Evolutionary conservation across 2,888 invertebrate genomes (phyloP).

Genomic region (Cecidostiba fungosa): DNA sequence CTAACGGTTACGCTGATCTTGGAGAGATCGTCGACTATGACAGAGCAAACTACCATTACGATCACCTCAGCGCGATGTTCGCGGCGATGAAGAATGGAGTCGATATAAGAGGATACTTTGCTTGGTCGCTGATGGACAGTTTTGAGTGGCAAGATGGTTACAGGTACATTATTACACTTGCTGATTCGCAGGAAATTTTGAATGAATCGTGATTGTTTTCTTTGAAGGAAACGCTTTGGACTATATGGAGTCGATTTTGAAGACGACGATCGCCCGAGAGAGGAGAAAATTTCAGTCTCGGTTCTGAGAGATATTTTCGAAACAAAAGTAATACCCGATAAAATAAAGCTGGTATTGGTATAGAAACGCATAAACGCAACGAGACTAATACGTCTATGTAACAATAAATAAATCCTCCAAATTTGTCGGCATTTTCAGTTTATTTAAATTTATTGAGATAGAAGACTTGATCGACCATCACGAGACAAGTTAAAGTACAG

Average conservation of each 20-base stretch:
- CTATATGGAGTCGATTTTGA: constrained; percentile 86
- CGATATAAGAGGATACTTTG: constrained; percentile 83
- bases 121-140: constrained; percentile 89
- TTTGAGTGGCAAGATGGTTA: constrained; percentile 91
- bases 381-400: neutral
- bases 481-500: too few relatives aligned
- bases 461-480: too few relatives aligned
- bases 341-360: neutral
- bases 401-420: neutral
- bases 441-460: constrained; percentile 67
- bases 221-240: constrained; percentile 82
- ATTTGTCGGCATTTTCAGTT: constrained; percentile 62
- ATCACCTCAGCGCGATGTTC: constrained; percentile 70
- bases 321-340: constrained; percentile 69
- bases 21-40: constrained; percentile 81
- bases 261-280: constrained; percentile 82
- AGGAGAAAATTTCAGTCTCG: constrained; percentile 84
- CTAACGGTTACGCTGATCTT: constrained; percentile 83
- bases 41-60: constrained; percentile 76
- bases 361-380: neutral
- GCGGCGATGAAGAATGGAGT: constrained; percentile 68
- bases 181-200: neutral
- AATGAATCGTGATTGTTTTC: neutral
- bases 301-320: constrained; percentile 82
- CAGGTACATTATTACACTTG: constrained; percentile 80